phyloP scores from a whole-genome alignment of 2,797 vertebrate genomes.

The Scleropages formosus region DNA sequence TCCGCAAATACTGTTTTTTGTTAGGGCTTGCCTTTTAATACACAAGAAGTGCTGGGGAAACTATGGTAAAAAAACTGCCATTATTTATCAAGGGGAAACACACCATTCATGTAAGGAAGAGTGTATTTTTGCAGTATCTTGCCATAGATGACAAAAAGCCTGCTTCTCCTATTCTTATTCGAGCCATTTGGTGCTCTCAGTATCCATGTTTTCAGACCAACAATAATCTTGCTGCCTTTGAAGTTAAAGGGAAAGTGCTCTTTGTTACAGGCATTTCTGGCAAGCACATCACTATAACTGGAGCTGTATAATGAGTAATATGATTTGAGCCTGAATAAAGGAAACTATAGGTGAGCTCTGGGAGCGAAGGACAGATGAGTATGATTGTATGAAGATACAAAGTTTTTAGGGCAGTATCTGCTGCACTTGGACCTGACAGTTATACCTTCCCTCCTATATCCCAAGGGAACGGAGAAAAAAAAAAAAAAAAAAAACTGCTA shows the following conservation, averaged over 20 bases:
- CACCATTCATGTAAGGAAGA: not conserved
- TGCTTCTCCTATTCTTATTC: not conserved
- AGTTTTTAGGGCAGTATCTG: not conserved
- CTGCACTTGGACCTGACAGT: not conserved
- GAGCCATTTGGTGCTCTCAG: slow-evolving; percentile 34
- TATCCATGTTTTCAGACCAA: slow-evolving; percentile 26
- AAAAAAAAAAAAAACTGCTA: not conserved
- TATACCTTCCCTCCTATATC: not conserved
- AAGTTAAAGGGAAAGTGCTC: slow-evolving; percentile 15
- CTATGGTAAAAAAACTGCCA: not conserved
- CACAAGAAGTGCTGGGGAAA: not conserved
- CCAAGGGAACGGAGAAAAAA: not conserved
- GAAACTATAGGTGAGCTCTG: slow-evolving; percentile 33
- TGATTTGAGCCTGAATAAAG: slow-evolving; percentile 53
- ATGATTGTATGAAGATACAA: not conserved
- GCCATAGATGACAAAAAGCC: not conserved
- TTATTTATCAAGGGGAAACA: too few relatives aligned
- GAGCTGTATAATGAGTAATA: slow-evolving; percentile 47
- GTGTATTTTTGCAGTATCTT: not conserved
- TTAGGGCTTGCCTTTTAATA: not conserved
- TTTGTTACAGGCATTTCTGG: slow-evolving; percentile 25
- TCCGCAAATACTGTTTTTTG: too few relatives aligned
- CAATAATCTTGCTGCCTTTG: slow-evolving; percentile 26
- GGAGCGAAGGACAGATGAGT: slow-evolving; percentile 26
- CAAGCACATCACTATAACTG: slow-evolving; percentile 43